Evolutionary conservation across 2,888 invertebrate species (phyloP), one percentile per base, ranked within the genome.

Genomic region (Cantharis rufa): DNA sequence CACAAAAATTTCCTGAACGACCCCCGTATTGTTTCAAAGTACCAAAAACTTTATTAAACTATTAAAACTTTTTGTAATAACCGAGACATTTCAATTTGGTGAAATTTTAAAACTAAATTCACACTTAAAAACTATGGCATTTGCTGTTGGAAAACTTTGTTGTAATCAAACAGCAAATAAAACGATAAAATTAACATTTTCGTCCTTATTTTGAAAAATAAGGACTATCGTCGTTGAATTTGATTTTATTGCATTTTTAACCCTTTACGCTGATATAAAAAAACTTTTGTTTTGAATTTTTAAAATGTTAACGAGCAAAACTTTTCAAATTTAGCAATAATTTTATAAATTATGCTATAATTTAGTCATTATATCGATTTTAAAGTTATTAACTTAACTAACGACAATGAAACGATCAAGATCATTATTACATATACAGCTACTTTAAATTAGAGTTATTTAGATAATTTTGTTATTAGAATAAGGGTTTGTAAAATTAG

Each of bases 401-500:
- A 48, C 48, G 48, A 48, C 48, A 48, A 48, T 48, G 48, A 48
- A 48, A 48, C 48, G 48, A 48, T 48, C 48, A 48, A 48, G 48
- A 48, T n/a, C 48, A 48, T 48, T 48, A 48, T 48, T 48, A 48
- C 48, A 48, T 48, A 48, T 48, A 48, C 48, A 48, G 48, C 48
- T 48, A 48, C 48, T 48, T 48, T 48, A 48, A 48, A 48, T 48
- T 48, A 48, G 48, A 48, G 48, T 48, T 48, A 48, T 48, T 48
- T 48, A 48, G 48, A 48, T 48, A 48, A 48, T 48, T 24, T 66
- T 66, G 24, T 66, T 66, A 66, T 21, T 21, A 66, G 64, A 21
- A 21, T 63, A 73, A 77, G 71, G 62, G 72, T 75, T 71, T 74
- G 74, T 78, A 75, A 75, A 75, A 78, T 74, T 73, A 75, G 77